Base-by-base conservation (phyloP, 1,140 invertebrate genomes). In the Zaprionus gabonicus region DNA sequence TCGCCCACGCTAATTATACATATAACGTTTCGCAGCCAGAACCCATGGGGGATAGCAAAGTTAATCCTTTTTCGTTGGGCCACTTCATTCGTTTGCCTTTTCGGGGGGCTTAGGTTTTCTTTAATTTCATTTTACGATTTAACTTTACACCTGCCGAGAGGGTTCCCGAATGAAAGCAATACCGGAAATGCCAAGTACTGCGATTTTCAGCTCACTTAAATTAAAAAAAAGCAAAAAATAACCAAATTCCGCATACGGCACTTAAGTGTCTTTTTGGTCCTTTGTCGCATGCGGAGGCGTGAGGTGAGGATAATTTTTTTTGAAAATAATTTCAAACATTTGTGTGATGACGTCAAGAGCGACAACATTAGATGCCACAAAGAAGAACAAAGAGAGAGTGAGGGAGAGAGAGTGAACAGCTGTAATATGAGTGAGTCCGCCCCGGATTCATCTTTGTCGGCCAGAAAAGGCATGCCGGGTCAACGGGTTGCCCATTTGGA, bases 71-170 rank as follows among this genome's bases (percentile, higher is more conserved):
- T 77, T 71, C 36, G 34, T 74, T 59, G 55, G 70, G 69, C 57
- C 71, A 88, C 85, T 88, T 88, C 85, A 88, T 88, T 90, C 85
- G 76, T 88, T 88, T 83, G 74, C 73, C 69, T 69, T 64, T 60
- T 57, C 57, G 46, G 15, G 23, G 25, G 53, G 68, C 51, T 88
- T 85, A 75, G 81, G 76, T 91, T 92, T 92, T 91, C 88, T 90
- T 92, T 92, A 91, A 92, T 92, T 92, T 91, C 84, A 82, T 92
- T 92, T 92, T 92, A 83, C 88, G 87, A 92, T 92, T 92, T 90
- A 92, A 92, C 91, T 92, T 92, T 92, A 92, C 91, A 92, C 91
- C 91, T 92, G 91, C 70, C 67, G 74, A 72, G 76, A 41, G 46
- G 38, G 68, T 59, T 28, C 12, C 10, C 49, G 20, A 55, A 62